Conservation (phyloP, 2,113 vertebrate genomes). For the Helogale parvula region DNA sequence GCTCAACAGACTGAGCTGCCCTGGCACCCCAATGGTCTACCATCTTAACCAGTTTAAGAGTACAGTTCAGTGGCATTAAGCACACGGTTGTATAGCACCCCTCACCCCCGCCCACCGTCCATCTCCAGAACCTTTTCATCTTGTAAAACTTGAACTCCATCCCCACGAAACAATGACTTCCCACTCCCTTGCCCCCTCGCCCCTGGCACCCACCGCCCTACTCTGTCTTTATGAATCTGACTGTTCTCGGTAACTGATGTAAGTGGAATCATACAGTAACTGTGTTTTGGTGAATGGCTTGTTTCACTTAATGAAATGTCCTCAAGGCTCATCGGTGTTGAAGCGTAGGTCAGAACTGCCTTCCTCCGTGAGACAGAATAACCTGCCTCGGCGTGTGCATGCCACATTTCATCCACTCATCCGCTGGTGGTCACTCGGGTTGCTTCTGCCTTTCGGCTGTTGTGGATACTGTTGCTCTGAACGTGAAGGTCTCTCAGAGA, state of each 20-base stretch:
- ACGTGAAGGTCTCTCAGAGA: background rate
- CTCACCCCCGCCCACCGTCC: background rate
- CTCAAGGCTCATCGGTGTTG: background rate
- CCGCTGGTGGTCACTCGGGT: rapidly evolving
- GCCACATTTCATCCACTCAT: background rate
- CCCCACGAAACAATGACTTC: background rate
- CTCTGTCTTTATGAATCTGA: background rate
- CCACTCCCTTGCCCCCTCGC: no score
- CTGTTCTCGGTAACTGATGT: background rate
- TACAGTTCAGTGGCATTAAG: background rate
- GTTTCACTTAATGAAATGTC: background rate
- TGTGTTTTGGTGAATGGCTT: background rate
- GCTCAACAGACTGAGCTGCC: no score
- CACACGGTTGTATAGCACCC: rapidly evolving
- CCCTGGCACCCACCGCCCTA: background rate
- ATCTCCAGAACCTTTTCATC: background rate
- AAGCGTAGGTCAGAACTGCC: background rate
- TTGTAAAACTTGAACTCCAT: background rate
- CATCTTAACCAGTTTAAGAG: background rate
- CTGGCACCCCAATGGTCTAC: background rate
- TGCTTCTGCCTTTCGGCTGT: background rate
- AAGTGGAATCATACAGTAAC: background rate
- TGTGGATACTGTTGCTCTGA: no score
- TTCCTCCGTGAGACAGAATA: background rate
- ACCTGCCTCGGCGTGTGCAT: background rate